A percentile compares a stretch with the other conserved stretches of the same genome.
Evolutionary conservation across 2,113 vertebrate genomes (phyloP).

Genomic region (Bombycilla garrulus): DNA sequence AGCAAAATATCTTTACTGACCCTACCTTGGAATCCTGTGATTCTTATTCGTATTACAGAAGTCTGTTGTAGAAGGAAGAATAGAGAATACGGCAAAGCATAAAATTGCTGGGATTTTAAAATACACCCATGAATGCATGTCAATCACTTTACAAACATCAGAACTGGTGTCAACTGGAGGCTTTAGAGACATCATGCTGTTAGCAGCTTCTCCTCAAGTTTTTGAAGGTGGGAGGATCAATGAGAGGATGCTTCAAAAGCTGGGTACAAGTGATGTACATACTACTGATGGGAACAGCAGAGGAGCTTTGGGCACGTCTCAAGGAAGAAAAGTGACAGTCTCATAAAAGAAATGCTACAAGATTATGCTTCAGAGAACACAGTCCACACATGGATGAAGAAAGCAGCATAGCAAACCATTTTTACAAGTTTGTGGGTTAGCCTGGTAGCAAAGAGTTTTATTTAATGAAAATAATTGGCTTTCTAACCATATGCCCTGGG

Average conservation of each 20-base stretch:
- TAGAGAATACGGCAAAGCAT: not conserved
- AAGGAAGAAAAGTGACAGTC: not conserved
- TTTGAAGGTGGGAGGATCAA: slow-evolving; percentile 19
- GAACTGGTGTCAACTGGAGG: not conserved
- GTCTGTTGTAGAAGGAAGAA: not conserved
- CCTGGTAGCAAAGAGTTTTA: not conserved
- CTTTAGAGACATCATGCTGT: slow-evolving; percentile 19
- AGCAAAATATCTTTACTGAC: not conserved
- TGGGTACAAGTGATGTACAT: not conserved
- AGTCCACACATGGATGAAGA: not conserved
- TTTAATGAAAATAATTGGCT: not conserved
- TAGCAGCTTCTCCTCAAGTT: not conserved
- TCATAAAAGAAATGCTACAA: not conserved
- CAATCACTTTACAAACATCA: not conserved
- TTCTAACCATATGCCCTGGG: not conserved
- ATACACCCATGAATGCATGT: not conserved
- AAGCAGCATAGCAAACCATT: not conserved
- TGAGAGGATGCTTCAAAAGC: slow-evolving; percentile 29
- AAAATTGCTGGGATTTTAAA: not conserved
- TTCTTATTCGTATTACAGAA: not conserved
- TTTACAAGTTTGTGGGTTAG: not conserved
- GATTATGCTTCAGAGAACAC: slow-evolving; percentile 1
- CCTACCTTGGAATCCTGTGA: not conserved
- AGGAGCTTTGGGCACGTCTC: not conserved
- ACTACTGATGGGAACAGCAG: not conserved